Conservation (phyloP, 1,140 invertebrate species). For the Eriocheir sinensis region DNA sequence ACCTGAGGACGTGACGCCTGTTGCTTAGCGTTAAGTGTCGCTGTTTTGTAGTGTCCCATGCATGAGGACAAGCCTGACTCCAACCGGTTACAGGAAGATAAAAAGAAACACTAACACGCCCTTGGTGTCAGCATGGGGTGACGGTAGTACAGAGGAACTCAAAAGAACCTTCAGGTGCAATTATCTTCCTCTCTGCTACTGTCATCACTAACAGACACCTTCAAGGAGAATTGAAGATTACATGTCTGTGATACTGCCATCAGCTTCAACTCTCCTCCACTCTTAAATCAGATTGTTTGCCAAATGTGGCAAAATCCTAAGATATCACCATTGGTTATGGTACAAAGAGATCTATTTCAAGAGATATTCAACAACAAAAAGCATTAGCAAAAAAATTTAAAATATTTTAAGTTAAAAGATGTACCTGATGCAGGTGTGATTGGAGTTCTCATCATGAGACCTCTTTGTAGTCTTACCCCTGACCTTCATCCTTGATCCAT, state of each 20-base stretch:
- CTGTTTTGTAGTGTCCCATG: slow-evolving; percentile 77
- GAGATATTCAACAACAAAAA: slow-evolving; percentile 73
- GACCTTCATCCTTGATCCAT: slow-evolving; percentile 72
- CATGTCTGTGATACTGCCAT: slow-evolving; percentile 78
- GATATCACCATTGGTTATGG: slow-evolving; percentile 77
- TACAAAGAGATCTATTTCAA: slow-evolving; percentile 76
- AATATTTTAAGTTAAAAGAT: slow-evolving; percentile 68
- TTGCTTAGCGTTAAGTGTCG: slow-evolving; percentile 77
- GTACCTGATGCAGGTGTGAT: slow-evolving; percentile 77
- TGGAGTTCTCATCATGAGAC: slow-evolving; percentile 76
- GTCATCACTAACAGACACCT: slow-evolving; percentile 56
- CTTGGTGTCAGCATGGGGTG: slow-evolving; percentile 56
- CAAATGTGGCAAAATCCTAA: slow-evolving; percentile 65
- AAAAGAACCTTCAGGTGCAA: slow-evolving; percentile 40
- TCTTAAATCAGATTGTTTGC: slow-evolving; percentile 73
- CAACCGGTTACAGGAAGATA: slow-evolving; percentile 70
- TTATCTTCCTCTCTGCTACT: slow-evolving; percentile 41
- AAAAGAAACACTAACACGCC: slow-evolving; percentile 76
- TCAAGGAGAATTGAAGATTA: slow-evolving; percentile 76
- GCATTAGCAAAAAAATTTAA: slow-evolving; percentile 67
- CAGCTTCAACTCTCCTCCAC: slow-evolving; percentile 77
- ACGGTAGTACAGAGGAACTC: slow-evolving; percentile 28
- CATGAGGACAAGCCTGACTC: slow-evolving; percentile 77
- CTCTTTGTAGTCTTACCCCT: slow-evolving; percentile 72
- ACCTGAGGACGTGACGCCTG: slow-evolving; percentile 74